phyloP scores from a whole-genome alignment of 2,113 vertebrate genomes.

The Budorcas taxicolor region DNA sequence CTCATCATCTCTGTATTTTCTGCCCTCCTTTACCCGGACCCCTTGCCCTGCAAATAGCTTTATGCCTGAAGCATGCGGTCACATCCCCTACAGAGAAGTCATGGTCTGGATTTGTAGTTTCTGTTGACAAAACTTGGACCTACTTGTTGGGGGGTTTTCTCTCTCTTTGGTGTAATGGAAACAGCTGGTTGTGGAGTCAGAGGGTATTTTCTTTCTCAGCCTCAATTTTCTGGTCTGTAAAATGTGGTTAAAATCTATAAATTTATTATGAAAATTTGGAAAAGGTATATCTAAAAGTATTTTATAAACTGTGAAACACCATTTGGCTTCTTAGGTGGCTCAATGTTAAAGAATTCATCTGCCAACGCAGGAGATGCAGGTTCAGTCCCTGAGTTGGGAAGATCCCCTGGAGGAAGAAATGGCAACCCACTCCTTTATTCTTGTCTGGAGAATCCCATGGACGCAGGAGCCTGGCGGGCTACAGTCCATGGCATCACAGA shows the following conservation, averaged over 20 bases:
- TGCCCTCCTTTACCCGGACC: neutral
- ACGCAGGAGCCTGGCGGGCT: neutral
- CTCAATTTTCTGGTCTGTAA: neutral
- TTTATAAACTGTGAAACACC: neutral
- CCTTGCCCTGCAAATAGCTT: neutral
- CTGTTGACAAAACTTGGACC: neutral
- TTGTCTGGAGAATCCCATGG: neutral
- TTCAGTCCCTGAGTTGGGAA: fast-evolving
- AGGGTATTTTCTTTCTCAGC: neutral
- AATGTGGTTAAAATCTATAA: neutral
- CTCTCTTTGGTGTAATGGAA: neutral
- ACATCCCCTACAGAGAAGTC: neutral
- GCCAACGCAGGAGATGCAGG: neutral
- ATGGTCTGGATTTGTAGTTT: neutral
- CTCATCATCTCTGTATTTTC: neutral
- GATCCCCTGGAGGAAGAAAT: neutral
- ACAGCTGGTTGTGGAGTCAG: neutral
- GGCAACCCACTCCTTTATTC: neutral
- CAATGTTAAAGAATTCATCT: neutral
- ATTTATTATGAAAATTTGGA: neutral
- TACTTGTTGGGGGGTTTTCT: neutral
- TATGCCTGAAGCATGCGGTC: neutral
- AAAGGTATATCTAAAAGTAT: neutral
- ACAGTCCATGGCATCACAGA: neutral
- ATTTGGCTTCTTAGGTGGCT: neutral